Evolutionary conservation across 2,888 invertebrate genomes (phyloP).

Genomic region (Drosophila tanythrix): DNA sequence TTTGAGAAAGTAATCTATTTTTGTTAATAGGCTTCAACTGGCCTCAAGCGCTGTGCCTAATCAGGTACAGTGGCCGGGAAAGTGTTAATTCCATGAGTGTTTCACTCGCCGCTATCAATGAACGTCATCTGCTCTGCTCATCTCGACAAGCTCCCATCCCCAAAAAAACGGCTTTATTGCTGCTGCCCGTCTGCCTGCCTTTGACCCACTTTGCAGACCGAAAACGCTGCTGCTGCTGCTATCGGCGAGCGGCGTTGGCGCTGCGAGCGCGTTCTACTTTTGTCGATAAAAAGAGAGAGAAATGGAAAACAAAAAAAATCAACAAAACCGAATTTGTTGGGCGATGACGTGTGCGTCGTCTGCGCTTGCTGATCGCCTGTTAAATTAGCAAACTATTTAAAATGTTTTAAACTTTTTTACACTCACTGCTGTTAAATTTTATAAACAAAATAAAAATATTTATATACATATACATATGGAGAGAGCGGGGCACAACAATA

Average conservation of each 20-base stretch:
- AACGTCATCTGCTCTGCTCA: neutral
- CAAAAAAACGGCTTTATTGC: neutral
- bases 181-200: constrained; percentile 3
- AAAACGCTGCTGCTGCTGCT: constrained; percentile 34
- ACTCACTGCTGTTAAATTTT: constrained; percentile 63
- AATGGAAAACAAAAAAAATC: neutral
- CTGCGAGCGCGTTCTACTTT: constrained; percentile 32
- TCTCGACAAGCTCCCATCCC: constrained; percentile 5
- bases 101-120: neutral
- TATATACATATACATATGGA: constrained; percentile 29
- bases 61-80: neutral
- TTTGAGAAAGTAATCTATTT: too few relatives aligned
- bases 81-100: neutral
- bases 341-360: constrained; percentile 17
- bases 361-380: constrained; percentile 67
- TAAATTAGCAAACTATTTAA: constrained; percentile 83
- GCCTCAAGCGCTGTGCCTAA: neutral
- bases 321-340: constrained; percentile 31
- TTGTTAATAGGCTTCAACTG: too few relatives aligned
- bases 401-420: constrained; percentile 83
- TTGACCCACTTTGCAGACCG: constrained; percentile 50
- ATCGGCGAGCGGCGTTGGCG: constrained; percentile 23
- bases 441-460: constrained; percentile 77
- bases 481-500: neutral
- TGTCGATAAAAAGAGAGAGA: constrained; percentile 49